A percentile compares a stretch with the other conserved stretches of the same genome.
phyloP scores from a whole-genome alignment of 2,797 vertebrate genomes.

The Buphagus erythrorhynchus region DNA sequence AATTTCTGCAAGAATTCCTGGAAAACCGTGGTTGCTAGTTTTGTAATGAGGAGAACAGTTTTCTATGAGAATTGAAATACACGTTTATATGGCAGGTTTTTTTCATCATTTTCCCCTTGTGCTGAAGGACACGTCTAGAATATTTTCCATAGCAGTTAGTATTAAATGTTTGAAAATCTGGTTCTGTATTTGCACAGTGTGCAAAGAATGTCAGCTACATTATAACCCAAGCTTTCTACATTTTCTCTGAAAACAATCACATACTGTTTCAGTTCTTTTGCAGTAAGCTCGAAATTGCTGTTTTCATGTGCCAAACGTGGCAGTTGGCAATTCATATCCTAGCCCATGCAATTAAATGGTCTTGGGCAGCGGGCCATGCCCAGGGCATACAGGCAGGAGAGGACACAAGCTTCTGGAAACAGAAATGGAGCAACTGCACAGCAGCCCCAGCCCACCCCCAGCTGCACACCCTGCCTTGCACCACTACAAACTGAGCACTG shows the following conservation, averaged over 20 bases:
- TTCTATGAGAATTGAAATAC: background rate
- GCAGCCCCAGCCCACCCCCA: background rate
- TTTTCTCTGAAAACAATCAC: background rate
- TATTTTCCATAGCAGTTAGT: background rate
- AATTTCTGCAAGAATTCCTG: background rate
- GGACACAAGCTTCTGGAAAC: background rate
- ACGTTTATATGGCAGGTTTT: background rate
- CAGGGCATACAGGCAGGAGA: background rate
- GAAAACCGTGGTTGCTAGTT: background rate
- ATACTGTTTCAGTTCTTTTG: background rate
- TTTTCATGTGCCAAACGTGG: background rate
- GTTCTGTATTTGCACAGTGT: background rate
- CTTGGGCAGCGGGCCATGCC: background rate
- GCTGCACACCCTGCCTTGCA: rapidly evolving
- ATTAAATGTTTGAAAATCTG: background rate
- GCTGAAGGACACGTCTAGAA: background rate
- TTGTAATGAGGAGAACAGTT: background rate
- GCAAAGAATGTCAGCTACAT: background rate
- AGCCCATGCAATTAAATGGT: background rate
- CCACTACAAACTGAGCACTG: too few species aligned
- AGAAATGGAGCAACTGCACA: background rate
- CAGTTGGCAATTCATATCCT: background rate
- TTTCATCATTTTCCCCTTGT: background rate
- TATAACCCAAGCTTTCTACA: background rate
- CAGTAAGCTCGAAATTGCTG: background rate